Percentiles rank a stretch among this genome's conserved stretches.
Conservation (phyloP, 1,140 invertebrate genomes). For the Thalassaphorura encarpata region DNA sequence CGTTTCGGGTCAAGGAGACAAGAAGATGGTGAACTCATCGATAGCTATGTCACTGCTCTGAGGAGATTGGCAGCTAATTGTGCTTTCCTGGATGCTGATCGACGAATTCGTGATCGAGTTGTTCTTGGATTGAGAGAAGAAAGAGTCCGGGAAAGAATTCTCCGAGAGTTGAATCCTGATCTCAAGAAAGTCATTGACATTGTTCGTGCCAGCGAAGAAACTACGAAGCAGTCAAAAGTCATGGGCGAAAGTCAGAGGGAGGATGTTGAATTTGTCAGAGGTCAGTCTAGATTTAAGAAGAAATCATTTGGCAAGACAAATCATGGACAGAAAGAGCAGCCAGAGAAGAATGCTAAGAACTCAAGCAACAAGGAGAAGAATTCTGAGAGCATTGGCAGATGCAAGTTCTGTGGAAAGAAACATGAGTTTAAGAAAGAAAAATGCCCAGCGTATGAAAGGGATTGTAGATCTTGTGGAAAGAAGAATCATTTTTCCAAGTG, state of each 20-base stretch:
- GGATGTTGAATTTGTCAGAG: background rate
- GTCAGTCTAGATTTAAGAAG: background rate
- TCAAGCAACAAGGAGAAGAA: no score
- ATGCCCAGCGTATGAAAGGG: no score
- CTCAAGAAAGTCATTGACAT: slow-evolving; percentile 1
- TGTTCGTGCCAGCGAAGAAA: no score
- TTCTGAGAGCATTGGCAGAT: no score
- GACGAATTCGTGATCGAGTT: slow-evolving; percentile 6
- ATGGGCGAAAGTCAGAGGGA: background rate
- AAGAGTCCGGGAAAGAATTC: background rate
- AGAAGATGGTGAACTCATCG: background rate
- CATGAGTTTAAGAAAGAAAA: no score
- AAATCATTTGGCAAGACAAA: background rate
- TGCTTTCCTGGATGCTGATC: slow-evolving; percentile 1
- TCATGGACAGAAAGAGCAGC: background rate
- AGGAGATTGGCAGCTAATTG: background rate
- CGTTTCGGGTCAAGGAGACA: background rate
- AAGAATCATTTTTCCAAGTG: no score
- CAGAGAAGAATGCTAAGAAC: no score
- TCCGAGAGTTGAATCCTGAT: slow-evolving; percentile 1
- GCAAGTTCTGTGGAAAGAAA: no score
- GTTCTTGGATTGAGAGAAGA: slow-evolving; percentile 5
- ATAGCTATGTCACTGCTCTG: background rate
- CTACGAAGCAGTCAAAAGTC: background rate
- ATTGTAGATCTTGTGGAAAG: no score